phyloP scores from a whole-genome alignment of 2,113 vertebrate genomes.

The Herpetotheres cachinnans region DNA sequence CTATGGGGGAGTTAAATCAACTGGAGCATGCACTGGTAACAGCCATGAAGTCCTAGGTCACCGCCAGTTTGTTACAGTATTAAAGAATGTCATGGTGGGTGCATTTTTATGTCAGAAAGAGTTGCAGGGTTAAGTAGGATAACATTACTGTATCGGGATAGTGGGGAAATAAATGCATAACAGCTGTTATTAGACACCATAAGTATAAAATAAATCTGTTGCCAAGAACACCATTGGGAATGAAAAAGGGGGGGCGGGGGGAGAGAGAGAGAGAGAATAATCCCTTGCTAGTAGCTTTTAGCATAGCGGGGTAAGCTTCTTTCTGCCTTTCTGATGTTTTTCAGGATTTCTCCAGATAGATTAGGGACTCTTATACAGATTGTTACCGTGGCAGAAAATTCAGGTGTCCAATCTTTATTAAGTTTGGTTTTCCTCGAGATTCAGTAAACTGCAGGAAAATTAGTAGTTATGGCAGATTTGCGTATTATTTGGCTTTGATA shows the following conservation, averaged over 20 bases:
- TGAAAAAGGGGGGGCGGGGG: too few relatives aligned
- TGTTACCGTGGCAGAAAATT: neutral
- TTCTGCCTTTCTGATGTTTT: neutral
- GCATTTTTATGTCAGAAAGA: neutral
- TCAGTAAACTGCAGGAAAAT: neutral
- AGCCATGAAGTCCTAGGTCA: neutral
- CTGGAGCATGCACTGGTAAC: neutral
- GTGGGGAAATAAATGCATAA: neutral
- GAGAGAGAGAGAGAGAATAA: neutral
- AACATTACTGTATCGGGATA: neutral
- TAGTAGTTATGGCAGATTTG: neutral
- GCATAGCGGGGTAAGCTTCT: neutral
- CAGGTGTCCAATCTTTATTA: neutral
- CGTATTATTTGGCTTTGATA: neutral
- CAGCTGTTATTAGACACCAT: neutral
- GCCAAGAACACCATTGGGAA: neutral
- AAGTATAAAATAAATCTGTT: conserved; percentile 31
- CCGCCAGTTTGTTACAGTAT: neutral
- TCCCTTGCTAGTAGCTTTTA: neutral
- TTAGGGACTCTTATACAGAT: neutral
- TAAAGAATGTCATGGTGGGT: neutral
- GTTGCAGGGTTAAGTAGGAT: neutral
- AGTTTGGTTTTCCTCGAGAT: neutral
- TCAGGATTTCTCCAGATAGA: neutral
- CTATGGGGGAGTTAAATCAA: neutral